Conservation (phyloP, 2,797 vertebrate genomes). For the Pygocentrus nattereri region DNA sequence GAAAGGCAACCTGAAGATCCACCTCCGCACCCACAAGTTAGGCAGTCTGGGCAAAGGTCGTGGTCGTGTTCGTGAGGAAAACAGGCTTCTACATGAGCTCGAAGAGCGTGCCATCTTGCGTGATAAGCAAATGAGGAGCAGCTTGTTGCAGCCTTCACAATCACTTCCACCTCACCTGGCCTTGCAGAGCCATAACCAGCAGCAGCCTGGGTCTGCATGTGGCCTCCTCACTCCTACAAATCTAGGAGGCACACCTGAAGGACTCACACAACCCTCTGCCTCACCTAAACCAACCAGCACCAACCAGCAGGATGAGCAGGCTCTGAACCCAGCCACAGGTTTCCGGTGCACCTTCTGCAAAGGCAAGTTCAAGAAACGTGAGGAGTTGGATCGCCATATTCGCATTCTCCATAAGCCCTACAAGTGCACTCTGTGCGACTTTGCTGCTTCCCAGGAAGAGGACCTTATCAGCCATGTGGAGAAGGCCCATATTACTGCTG, state of each 20-base stretch:
- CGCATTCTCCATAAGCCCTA: slow-evolving; percentile 99
- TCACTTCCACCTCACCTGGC: slow-evolving; percentile 71
- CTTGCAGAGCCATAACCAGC: slow-evolving; percentile 80
- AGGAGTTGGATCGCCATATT: slow-evolving; percentile 96
- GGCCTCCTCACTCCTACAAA: slow-evolving; percentile 85
- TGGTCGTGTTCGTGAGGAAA: slow-evolving; percentile 95
- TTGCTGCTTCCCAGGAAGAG: slow-evolving; percentile 95
- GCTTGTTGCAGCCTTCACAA: slow-evolving; percentile 83
- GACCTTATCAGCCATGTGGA: slow-evolving; percentile 97
- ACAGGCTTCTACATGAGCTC: slow-evolving; percentile 94
- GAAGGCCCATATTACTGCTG: slow-evolving; percentile 97
- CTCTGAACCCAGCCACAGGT: slow-evolving; percentile 84
- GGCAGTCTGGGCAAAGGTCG: slow-evolving; percentile 98
- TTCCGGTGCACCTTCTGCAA: slow-evolving; percentile 99
- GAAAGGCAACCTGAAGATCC: slow-evolving; percentile 98
- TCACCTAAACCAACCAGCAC: slow-evolving; percentile 88
- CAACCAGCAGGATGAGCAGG: slow-evolving; percentile 86
- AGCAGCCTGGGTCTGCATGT: slow-evolving; percentile 87
- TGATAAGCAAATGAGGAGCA: slow-evolving; percentile 96
- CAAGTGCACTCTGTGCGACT: slow-evolving; percentile 98
- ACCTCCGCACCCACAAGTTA: slow-evolving; percentile 97
- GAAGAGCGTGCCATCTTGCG: slow-evolving; percentile 96
- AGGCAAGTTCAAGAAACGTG: slow-evolving; percentile 98
- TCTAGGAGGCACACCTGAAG: slow-evolving; percentile 82
- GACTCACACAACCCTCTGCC: slow-evolving; percentile 85